Conservation (phyloP, 2,113 vertebrate genomes). For the Patagioenas fasciata region DNA sequence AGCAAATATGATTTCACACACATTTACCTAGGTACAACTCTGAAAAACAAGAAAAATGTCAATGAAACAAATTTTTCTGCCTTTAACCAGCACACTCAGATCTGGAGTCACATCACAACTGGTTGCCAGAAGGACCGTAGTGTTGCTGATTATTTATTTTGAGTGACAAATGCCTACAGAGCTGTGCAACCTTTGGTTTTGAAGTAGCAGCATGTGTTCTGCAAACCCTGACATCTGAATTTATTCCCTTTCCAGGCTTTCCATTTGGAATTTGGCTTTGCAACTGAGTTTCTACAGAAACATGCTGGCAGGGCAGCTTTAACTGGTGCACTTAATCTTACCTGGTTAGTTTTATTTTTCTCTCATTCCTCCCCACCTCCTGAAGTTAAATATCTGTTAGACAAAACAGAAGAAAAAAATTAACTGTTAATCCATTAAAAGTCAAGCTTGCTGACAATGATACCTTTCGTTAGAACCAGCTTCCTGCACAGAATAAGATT, state of each 20-base stretch:
- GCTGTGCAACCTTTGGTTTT: background rate
- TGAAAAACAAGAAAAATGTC: background rate
- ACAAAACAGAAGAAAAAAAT: background rate
- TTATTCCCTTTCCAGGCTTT: slow-evolving; percentile 6
- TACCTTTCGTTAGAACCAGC: slow-evolving; percentile 8
- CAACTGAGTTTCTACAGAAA: background rate
- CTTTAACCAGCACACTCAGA: background rate
- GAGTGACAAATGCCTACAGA: background rate
- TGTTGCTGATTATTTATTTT: background rate
- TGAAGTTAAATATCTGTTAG: slow-evolving; percentile 6
- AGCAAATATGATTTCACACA: slow-evolving; percentile 20
- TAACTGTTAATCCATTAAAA: slow-evolving; percentile 19
- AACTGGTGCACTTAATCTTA: background rate
- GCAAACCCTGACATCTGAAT: slow-evolving; percentile 1
- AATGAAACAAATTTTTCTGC: background rate
- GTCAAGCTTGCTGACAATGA: background rate
- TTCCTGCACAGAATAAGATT: slow-evolving; percentile 7
- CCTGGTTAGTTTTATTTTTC: background rate
- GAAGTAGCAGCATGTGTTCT: background rate
- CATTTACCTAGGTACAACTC: background rate
- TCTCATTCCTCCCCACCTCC: background rate
- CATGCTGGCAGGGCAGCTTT: background rate
- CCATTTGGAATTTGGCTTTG: background rate
- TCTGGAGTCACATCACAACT: background rate
- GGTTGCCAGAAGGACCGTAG: background rate